Base-by-base conservation (phyloP, 2,797 vertebrate genomes). In the Scolopax rusticola region DNA sequence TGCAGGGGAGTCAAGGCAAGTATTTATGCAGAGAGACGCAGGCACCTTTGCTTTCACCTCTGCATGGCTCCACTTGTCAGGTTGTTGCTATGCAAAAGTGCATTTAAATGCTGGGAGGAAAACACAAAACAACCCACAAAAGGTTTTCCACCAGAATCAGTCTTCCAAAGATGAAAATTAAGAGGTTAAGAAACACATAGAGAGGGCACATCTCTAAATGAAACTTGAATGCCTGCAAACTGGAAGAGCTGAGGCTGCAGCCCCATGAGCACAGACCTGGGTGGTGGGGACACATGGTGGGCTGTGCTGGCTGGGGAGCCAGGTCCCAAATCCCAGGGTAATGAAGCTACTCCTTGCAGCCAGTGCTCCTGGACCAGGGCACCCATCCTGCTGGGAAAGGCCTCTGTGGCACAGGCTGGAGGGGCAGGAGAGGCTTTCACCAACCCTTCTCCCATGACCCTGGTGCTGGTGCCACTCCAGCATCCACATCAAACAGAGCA, bases 231-330 rank as follows among this genome's bases (percentile, higher is more conserved):
- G 2, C 32, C 43, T 68, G n/a, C 41, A 41, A 41, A 19, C n/a
- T 11, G 23, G 48, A 65, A 59, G 30, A 80, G 25, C 16, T 0
- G 0, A 57, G 14, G 17, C 64, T 50, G 38, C 25, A 57, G 33
- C 21, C 23, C 33, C 1, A 2, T 18, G 28, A 61, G 54, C 33
- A 43, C 43, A 51, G 85, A 36, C 15, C 56, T 91, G 75, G 27
- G 23, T 1, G 5, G 2, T 21, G 33, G 41, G 56, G 40, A 19
- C 0, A 1, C n/a, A 3, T 1, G 23, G 47, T 8, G 18, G 61
- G 36, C 50, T 84, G 12, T 18, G 41, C 12, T 78, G 65, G 45
- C 28, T 91, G 51, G 56, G 24, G 9, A 79, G 8, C 18, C 6
- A 2, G 67, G n/a, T 57, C n/a, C 56, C 56, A 70, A 11, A 45